Base-by-base conservation (phyloP, 2,888 invertebrate genomes). In the Synergus itoensis region DNA sequence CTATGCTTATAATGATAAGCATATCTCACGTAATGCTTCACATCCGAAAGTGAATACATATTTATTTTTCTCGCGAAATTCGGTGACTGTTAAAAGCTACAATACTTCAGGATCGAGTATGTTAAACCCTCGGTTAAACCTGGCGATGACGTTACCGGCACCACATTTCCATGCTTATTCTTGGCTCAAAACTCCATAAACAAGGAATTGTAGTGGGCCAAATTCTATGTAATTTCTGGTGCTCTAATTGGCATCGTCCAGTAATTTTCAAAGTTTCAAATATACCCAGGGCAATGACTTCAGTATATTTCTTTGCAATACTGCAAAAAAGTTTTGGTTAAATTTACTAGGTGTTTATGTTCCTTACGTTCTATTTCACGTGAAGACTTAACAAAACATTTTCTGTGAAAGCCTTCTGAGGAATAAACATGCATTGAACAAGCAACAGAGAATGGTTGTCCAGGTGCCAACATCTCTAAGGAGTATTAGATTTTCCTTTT, bases 401-500 rank as follows among this genome's bases (percentile, higher is more conserved):
- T 69, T 48, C 43, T 67, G 21, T 67, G 41, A 21, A 43, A 43
- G n/a, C 67, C 43, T 67, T 45, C 41, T 16, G n/a, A 18, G 18
- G 18, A 16, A 28, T 8, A 16, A 57, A 57, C 18, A 28, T 69
- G 69, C 28, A 8, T 69, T n/a, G 45, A 69, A n/a, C n/a, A n/a
- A 28, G 43, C 12, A 69, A 69, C 16, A 48, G 69, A 69, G 45
- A 45, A 48, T 45, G 69, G 48, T 48, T 69, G 16, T 45, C 69
- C 69, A 69, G 69, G 69, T 69, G 69, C 16, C 28, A 69, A 16
- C 28, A 28, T 28, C 69, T 45, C 45, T 14, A 45, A 67, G 45
- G 16, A 69, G 69, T 43, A 69, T 45, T 14, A 69, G 69, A 69
- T 48, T 48, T 48, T 69, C 28, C 48, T 48, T 69, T 69, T 69